These are phyloP conservation scores for Auanema freiburgensis DNA, from an alignment of 2,888 invertebrate species.

Conservation along the genomic window DNA sequence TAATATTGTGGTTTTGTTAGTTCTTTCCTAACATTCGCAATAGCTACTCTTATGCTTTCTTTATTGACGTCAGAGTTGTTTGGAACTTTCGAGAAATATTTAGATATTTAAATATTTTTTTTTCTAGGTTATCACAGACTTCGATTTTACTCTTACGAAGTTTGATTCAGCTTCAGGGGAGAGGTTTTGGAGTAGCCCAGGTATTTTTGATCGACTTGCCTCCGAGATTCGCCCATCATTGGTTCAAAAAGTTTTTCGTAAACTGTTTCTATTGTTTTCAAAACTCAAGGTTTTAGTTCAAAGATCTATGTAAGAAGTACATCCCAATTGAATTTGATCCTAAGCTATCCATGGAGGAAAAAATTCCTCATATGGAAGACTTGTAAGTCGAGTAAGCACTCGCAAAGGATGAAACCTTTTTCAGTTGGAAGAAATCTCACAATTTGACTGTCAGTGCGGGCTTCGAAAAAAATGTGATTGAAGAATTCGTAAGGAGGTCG, in stretches of 20 bases:
- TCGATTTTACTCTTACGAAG: conserved; percentile 61
- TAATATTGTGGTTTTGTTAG: too few relatives aligned
- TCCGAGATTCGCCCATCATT: conserved; percentile 41
- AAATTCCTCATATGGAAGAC: conserved; percentile 68
- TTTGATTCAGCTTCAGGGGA: conserved; percentile 49
- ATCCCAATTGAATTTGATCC: conserved; percentile 66
- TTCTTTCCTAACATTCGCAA: too few relatives aligned
- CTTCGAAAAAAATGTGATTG: conserved; percentile 12
- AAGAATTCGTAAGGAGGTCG: conserved; percentile 10
- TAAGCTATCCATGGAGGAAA: conserved; percentile 66
- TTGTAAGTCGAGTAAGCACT: conserved; percentile 66
- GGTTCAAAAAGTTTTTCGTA: conserved; percentile 30
- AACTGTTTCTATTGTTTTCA: background rate
- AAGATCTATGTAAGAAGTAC: conserved; percentile 52
- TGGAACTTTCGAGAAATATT: background rate
- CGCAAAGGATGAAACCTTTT: conserved; percentile 55
- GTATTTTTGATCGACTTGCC: conserved; percentile 56
- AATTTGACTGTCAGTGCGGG: conserved; percentile 5
- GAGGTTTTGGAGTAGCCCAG: conserved; percentile 58
- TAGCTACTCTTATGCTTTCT: too few relatives aligned
- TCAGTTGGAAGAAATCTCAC: conserved; percentile 17
- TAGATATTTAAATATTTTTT: background rate
- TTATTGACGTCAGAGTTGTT: too few relatives aligned
- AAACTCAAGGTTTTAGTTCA: conserved; percentile 34
- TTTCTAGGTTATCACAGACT: conserved; percentile 57